Evolutionary conservation across 2,797 vertebrate species (phyloP).

Genomic region (Enoplosus armatus): DNA sequence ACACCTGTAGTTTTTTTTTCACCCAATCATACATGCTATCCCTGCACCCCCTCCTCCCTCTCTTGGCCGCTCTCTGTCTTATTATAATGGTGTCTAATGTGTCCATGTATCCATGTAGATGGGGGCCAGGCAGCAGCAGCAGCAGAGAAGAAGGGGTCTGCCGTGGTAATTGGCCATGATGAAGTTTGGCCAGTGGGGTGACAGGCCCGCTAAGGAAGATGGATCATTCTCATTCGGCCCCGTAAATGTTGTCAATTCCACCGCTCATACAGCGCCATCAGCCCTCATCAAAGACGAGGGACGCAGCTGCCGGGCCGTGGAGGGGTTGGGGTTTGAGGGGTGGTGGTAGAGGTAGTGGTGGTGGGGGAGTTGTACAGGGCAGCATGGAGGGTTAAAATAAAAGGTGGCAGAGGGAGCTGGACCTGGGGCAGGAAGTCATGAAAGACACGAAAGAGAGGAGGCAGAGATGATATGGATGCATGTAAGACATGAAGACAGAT

Average conservation of each 20-base stretch:
- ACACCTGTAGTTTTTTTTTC: slow-evolving; percentile 70
- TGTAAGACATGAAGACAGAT: background rate
- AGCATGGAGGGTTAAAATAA: slow-evolving; percentile 32
- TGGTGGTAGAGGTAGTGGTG: background rate
- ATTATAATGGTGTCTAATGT: slow-evolving; percentile 82
- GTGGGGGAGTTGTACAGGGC: slow-evolving; percentile 28
- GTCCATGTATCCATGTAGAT: slow-evolving; percentile 95
- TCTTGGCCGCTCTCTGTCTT: slow-evolving; percentile 68
- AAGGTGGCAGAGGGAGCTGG: slow-evolving; percentile 28
- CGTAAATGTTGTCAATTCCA: slow-evolving; percentile 99
- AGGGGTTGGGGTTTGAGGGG: slow-evolving; percentile 53
- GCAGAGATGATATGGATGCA: background rate
- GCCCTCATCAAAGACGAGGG: slow-evolving; percentile 92
- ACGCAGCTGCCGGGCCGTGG: slow-evolving; percentile 89
- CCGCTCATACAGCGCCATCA: slow-evolving; percentile 97
- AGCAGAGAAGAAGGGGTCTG: slow-evolving; percentile 85
- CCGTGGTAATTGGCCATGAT: slow-evolving; percentile 99
- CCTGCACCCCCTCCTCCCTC: slow-evolving; percentile 29
- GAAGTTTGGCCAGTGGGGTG: slow-evolving; percentile 99
- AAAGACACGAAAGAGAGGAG: background rate
- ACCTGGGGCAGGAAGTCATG: slow-evolving; percentile 32
- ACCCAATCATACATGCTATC: slow-evolving; percentile 55
- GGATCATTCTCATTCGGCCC: slow-evolving; percentile 99
- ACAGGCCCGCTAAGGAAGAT: slow-evolving; percentile 99
- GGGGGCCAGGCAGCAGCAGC: slow-evolving; percentile 84